Evolutionary conservation across 2,113 vertebrate genomes (phyloP), one percentile per base, ranked within the genome.

Genomic region (Callospermophilus lateralis): DNA sequence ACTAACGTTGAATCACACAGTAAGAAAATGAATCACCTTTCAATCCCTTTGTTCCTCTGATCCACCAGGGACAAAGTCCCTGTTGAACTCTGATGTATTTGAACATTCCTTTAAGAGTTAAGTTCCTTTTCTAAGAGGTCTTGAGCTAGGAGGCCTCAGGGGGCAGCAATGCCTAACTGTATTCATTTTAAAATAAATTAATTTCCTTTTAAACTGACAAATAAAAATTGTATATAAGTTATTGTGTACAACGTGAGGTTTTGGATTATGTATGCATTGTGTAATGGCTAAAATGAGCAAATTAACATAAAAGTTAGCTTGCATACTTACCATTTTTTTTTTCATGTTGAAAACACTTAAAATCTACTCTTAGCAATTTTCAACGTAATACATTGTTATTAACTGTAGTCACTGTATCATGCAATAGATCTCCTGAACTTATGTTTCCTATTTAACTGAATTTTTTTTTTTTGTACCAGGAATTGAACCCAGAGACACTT

Each of bases 21-120:
- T 84, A 51, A 92, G 68, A 48, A 95, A 96, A 76, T 4, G 16
- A 37, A 22, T 89, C 70, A 39, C 39, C 48, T 93, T 78, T 34
- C 42, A 76, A 74, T 65, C 77, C 72, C 90, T 77, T 84, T 6
- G 1, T 5, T 88, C 45, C 48, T 79, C 16, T 4, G 53, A 61
- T 32, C n/a, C 45, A 73, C 89, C 53, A 65, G 5, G 37, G n/a
- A 84, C 72, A 55, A 79, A 37, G 58, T 76, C 39, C 67, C 26
- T n/a, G 15, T 20, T 34, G n/a, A 72, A 61, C 8, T 24, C 37
- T 53, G 45, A 70, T 70, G 1, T 20, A 77, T 39, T 96, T 93
- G 72, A 68, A 74, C 4, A 16, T 53, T 89, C 55, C 26, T 17
- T 15, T 22, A 85, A 51, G 17, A 22, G 58, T 77, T 81, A 73